Evolutionary conservation across 2,888 invertebrate species (phyloP), one percentile per base, ranked within the genome.

Genomic region (Alviniconcha strummeri): DNA sequence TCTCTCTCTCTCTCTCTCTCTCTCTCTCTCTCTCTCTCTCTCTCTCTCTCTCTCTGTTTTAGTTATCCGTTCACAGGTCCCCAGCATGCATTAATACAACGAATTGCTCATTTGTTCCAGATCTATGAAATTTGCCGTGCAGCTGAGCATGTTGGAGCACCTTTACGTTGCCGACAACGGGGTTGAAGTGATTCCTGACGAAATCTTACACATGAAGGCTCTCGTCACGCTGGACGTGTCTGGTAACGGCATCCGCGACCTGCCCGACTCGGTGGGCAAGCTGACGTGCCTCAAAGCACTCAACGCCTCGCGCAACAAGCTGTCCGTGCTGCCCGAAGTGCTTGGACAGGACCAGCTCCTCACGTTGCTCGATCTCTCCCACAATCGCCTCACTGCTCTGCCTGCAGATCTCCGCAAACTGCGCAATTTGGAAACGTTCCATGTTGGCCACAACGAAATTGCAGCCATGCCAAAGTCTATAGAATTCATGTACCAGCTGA

Each of bases 401-500:
- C 93, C 93, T 0, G 82, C 88, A 1, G 90, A 90, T 81, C 87
- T 93, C n/a, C 88, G 92, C 64, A 90, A 89, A 80, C 85, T 93
- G 60, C 85, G 91, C 11, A 91, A 91, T 72, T 86, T 93, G 17
- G 92, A 92, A 82, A 88, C 88, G 52, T 89, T 93, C 78, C 86
- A 88, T 52, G 84, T 93, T 75, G 88, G 90, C 55, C 86, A 91
- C 85, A 93, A 93, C 85, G 89, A 91, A 79, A 90, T 93, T 36
- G 88, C 89, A 1, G 86, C 86, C 78, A 89, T 92, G 85, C 92
- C 92, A 6, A 89, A 89, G 78, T 91, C 91, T 1, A 89, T 93
- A 8, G 92, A 92, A 56, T 90, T 87, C 78, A 78, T 93, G 81
- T 91, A 91, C 83, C 91, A 91, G 83, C 86, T 84, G 15, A 87